A percentile compares a stretch with the other conserved stretches of the same genome.
Conservation (phyloP, 2,797 vertebrate species). For the Bryconaethiops microstoma region DNA sequence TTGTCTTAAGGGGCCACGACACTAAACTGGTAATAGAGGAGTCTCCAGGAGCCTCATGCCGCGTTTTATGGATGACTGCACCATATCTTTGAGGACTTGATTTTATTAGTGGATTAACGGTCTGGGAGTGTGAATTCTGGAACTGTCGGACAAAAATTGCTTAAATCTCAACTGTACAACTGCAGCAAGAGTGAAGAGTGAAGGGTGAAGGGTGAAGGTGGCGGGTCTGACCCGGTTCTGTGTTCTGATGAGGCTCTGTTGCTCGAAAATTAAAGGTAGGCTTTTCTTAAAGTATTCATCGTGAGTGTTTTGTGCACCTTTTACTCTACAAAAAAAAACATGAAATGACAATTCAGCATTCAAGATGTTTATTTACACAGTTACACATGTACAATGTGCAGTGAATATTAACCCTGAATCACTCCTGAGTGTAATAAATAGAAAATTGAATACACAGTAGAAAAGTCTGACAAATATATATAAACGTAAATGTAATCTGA, state of each 20-base stretch:
- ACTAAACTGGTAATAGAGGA: conserved; percentile 3
- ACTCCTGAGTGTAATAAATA: no score
- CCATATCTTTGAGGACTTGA: background rate
- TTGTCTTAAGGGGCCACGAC: conserved; percentile 22
- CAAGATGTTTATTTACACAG: no score
- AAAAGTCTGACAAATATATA: no score
- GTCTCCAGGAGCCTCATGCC: conserved; percentile 18
- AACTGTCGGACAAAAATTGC: background rate
- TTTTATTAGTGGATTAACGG: background rate
- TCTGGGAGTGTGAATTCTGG: background rate
- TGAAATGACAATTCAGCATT: no score
- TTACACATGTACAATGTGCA: no score
- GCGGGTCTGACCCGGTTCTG: background rate
- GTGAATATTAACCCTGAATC: no score
- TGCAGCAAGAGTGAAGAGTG: conserved; percentile 44
- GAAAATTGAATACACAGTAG: no score
- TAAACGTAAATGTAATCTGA: no score
- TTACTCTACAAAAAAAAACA: no score
- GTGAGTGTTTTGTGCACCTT: background rate
- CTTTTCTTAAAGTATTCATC: background rate
- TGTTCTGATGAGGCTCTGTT: background rate
- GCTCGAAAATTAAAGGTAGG: background rate
- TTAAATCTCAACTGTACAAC: background rate
- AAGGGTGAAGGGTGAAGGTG: conserved; percentile 9
- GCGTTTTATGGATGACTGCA: conserved; percentile 2